These are phyloP conservation scores for Ianthella basta DNA, from an alignment of 37 sponge, comb jelly and placozoan genomes.

Conservation along the genomic window DNA sequence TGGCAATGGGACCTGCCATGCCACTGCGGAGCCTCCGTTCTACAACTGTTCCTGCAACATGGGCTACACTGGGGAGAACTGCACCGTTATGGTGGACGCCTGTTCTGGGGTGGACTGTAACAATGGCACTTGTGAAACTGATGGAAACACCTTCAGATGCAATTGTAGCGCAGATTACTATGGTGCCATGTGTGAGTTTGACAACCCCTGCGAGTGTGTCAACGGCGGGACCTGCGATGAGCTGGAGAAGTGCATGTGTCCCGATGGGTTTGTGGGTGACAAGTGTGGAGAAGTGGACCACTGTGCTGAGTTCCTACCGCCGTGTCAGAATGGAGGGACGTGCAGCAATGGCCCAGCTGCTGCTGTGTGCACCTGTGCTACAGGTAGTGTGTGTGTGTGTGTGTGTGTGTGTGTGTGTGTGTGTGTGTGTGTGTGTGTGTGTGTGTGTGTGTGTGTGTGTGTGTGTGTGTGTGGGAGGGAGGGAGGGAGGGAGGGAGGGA, in stretches of 20 bases:
- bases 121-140: conserved; percentile 30
- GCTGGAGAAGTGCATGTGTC: conserved; percentile 54
- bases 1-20: too few species aligned
- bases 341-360: not conserved
- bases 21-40: too few species aligned
- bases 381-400: not conserved
- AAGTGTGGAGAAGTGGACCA: conserved; percentile 25
- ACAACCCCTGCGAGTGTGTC: conserved; percentile 20
- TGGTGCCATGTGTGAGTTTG: not conserved
- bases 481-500: not conserved
- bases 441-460: conserved; percentile 44
- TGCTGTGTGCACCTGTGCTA: not conserved
- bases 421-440: conserved; percentile 35
- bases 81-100: conserved; percentile 22
- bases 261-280: conserved; percentile 28
- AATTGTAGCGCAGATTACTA: conserved; percentile 22
- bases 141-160: conserved; percentile 35
- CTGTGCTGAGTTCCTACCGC: not conserved
- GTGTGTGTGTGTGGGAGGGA: not conserved
- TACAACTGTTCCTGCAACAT: too few species aligned
- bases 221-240: not conserved
- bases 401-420: too few species aligned
- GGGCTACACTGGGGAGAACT: not conserved
- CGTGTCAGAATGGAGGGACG: not conserved
- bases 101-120: not conserved